Base-by-base conservation (phyloP, 2,797 vertebrate species). In the Gallinago stenura region DNA sequence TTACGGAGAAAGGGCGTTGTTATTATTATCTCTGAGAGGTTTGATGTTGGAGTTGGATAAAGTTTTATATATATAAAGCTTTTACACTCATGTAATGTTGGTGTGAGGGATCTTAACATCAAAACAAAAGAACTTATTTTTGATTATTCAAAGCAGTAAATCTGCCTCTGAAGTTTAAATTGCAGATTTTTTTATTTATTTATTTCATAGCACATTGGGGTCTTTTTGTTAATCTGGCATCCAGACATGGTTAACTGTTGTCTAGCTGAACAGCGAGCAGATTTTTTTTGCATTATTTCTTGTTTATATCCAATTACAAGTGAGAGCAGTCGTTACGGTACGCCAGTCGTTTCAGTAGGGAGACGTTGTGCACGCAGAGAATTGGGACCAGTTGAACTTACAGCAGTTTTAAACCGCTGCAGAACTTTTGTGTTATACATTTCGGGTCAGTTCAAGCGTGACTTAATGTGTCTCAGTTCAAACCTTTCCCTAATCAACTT, bases 221-320 rank as follows among this genome's bases (percentile, higher is more conserved):
- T 91, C 76, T 86, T 87, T 91, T 60, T 70, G 68, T 87, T 95
- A 87, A 64, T 95, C 84, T 95, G 82, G 84, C 61, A 76, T 81
- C 72, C 79, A 93, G 89, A 93, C 89, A 14, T 86, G 58, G 79
- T 92, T 93, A 96, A 81, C 82, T 83, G 81, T 89, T 96, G 95
- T 94, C 83, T 91, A 81, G 93, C 84, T 86, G 76, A 92, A 83
- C 91, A 83, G 58, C 2, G 50, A 91, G 76, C 91, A 88, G 87
- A 90, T 94, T 89, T 72, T 92, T 94, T 92, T 89, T 57, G 37
- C 79, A 76, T 88, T 80, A 90, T 90, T 93, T 92, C 76, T 92
- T 77, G n/a, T 92, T 96, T 87, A 83, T 93, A 79, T 91, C 70
- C 58, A 79, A 25, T 96, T 94, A 81, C 43, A 88, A 75, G 43